Conservation (phyloP, 1,140 invertebrate genomes). For the Pissodes strobi region DNA sequence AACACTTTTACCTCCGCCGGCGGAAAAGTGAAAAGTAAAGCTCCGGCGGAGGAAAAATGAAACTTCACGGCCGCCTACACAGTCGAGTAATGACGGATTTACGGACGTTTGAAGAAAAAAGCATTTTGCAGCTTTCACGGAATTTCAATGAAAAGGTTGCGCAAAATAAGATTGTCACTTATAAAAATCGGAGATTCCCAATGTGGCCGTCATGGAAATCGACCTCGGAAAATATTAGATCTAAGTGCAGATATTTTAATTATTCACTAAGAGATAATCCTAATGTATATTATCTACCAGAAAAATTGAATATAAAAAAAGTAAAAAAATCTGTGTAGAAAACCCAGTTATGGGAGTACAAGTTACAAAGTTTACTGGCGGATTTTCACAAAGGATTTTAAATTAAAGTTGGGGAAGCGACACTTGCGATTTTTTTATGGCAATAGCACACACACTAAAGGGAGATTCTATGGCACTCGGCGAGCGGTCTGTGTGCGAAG, state of each 20-base stretch:
- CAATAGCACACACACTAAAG: no score
- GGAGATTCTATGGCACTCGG: no score
- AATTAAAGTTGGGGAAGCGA: slow-evolving; percentile 1
- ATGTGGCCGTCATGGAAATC: neutral
- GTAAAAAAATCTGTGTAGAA: no score
- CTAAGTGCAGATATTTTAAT: neutral
- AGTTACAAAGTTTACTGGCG: neutral
- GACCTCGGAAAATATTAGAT: neutral
- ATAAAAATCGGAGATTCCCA: neutral
- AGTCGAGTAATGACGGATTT: no score
- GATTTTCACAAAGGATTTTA: slow-evolving; percentile 1
- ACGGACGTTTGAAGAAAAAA: no score
- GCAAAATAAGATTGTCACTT: neutral
- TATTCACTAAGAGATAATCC: slow-evolving; percentile 1
- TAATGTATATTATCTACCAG: slow-evolving; percentile 4
- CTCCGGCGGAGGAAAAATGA: no score
- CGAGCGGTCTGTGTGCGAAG: no score
- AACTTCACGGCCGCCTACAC: no score
- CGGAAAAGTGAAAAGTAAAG: no score
- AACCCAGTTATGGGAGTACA: neutral
- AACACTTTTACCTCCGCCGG: no score
- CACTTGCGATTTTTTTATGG: no score
- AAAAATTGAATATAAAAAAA: neutral
- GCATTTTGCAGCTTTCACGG: neutral
- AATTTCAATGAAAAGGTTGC: neutral